Evolutionary conservation across 2,888 invertebrate species (phyloP).

Genomic region (Mongoloraphidia duomilia): DNA sequence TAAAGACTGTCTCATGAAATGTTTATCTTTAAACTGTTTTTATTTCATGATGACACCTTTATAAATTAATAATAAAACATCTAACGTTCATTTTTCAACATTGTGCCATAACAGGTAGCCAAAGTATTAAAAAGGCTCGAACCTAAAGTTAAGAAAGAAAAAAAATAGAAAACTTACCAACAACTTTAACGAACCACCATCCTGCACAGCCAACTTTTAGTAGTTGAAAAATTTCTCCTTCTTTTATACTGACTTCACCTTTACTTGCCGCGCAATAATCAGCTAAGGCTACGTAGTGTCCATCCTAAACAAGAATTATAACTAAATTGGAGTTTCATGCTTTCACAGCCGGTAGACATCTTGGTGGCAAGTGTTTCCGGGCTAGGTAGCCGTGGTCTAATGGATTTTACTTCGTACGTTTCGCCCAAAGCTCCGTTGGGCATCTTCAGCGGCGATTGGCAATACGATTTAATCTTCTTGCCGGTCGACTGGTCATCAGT

Average conservation of each 20-base stretch:
- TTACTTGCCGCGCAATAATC: constrained; percentile 87
- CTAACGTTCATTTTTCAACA: not conserved
- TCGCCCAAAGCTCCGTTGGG: too few relatives aligned
- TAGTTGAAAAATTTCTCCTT: constrained; percentile 81
- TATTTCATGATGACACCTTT: constrained; percentile 1
- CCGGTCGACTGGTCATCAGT: too few relatives aligned
- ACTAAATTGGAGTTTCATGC: too few relatives aligned
- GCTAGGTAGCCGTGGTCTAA: too few relatives aligned
- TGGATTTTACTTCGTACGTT: too few relatives aligned
- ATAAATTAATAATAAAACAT: not conserved
- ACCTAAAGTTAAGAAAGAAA: not conserved
- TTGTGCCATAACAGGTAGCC: not conserved
- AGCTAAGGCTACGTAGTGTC: constrained; percentile 74
- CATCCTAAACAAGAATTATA: constrained; percentile 39
- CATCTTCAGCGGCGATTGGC: too few relatives aligned
- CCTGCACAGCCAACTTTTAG: constrained; percentile 88
- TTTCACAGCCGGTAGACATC: too few relatives aligned
- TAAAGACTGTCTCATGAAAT: too few relatives aligned
- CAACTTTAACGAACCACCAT: constrained; percentile 88
- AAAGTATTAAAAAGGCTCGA: not conserved
- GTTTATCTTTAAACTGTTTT: too few relatives aligned
- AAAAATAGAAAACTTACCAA: constrained; percentile 40
- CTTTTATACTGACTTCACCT: constrained; percentile 78
- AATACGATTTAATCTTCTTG: too few relatives aligned
- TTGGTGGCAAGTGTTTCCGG: too few relatives aligned